Evolutionary conservation across 1,140 invertebrate genomes (phyloP).

Genomic region (Amphibalanus amphitrite): DNA sequence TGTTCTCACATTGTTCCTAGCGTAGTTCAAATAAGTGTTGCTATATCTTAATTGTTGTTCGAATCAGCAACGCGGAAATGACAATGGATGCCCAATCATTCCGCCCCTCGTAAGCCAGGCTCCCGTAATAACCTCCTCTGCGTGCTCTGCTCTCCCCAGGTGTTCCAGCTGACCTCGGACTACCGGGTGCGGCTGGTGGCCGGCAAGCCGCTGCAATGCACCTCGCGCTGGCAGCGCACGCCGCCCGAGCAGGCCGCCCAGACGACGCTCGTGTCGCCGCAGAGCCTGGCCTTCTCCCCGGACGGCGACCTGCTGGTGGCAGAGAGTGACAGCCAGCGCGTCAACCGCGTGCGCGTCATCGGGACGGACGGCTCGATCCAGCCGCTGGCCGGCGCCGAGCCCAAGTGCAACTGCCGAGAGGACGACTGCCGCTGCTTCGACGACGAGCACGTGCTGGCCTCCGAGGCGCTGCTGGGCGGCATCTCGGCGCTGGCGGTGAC

Average conservation of each 20-base stretch:
- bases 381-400: constrained; percentile 81
- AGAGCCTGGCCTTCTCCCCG: constrained; percentile 83
- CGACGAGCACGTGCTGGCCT: constrained; percentile 73
- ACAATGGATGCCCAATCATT: too few species aligned
- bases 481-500: constrained; percentile 84
- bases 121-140: too few species aligned
- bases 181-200: constrained; percentile 78
- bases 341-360: constrained; percentile 72
- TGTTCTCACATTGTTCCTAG: too few species aligned
- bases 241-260: constrained; percentile 65
- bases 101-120: too few species aligned
- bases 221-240: not conserved
- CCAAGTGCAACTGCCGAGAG: constrained; percentile 85
- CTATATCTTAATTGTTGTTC: too few species aligned
- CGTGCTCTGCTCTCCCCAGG: constrained; percentile 15
- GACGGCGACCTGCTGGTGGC: constrained; percentile 87
- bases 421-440: constrained; percentile 63
- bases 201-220: constrained; percentile 72
- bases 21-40: too few species aligned
- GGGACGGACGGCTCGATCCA: constrained; percentile 81
- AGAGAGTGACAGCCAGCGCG: constrained; percentile 84
- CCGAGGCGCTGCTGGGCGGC: constrained; percentile 82
- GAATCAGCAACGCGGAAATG: too few species aligned
- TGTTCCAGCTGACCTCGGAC: constrained; percentile 74
- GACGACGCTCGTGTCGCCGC: constrained; percentile 75